Evolutionary conservation across 2,888 invertebrate species (phyloP), one percentile per base, ranked within the genome.

Genomic region (Slavum lentiscoides): DNA sequence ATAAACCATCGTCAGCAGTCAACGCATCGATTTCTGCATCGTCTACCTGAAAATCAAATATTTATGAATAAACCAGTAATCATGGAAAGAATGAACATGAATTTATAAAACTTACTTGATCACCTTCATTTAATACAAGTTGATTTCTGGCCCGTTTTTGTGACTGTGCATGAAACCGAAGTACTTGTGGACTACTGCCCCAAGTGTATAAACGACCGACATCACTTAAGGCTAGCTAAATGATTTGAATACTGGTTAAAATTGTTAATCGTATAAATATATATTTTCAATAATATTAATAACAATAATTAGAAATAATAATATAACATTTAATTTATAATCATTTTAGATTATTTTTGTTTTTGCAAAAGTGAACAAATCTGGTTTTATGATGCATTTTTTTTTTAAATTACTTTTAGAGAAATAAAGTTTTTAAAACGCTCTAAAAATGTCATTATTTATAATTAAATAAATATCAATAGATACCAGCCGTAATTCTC

Each of bases 171-270:
- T 91, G 90, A 39, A 91, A 86, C 70, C 92, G 88, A 11, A 94
- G 87, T 82, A 91, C 91, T 86, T 92, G 92, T 0, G 94, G 94
- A 85, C 92, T 93, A 66, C 91, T 90, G 4, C 94, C 94, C 94
- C 94, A 94, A 0, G 89, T 89, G 85, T 90, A 93, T 73, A 94
- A 88, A 84, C 89, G 89, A 85, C 92, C 91, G 80, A 90, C 88
- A 21, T 87, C 87, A 83, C 90, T 90, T 82, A 93, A 89, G 59
- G 90, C 92, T 85, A 93, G 87, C 93, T 93, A 84, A 30, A 86
- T 85, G 5, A 43, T 77, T 21, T 21, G 81, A 83, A 82, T 83
- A 83, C 81, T 43, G 30, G 37, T 70, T 19, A 49, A 75, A 58
- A 75, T 21, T 53, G 15, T 49, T 49, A 49, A 49, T 49, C 15